Percentiles rank a stretch among this genome's conserved stretches.
These are phyloP conservation scores for Cebus imitator DNA, from an alignment of 2,113 vertebrate genomes.

Conservation along the genomic window DNA sequence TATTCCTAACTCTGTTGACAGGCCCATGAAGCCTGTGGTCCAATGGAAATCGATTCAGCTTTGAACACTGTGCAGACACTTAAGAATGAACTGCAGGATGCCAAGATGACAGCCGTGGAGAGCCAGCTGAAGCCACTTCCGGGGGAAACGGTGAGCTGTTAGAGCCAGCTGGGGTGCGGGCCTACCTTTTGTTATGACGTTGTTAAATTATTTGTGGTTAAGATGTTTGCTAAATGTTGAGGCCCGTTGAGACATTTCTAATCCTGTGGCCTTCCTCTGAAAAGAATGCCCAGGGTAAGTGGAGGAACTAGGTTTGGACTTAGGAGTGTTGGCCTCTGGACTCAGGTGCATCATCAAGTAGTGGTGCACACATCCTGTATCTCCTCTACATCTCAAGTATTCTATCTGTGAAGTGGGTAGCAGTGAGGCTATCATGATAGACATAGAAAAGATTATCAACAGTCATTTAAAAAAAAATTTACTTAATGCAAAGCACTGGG, in stretches of 20 bases:
- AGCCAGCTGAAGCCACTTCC: constrained; percentile 96
- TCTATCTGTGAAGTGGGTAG: neutral
- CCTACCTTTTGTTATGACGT: neutral
- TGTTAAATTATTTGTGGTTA: neutral
- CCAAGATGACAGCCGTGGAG: constrained; percentile 94
- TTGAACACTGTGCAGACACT: constrained; percentile 95
- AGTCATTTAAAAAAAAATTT: neutral
- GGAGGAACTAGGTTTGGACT: neutral
- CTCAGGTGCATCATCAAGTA: neutral
- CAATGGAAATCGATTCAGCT: constrained; percentile 98
- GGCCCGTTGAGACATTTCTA: neutral
- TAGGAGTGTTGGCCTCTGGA: neutral
- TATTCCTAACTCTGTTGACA: constrained; percentile 62
- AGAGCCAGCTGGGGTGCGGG: accelerated
- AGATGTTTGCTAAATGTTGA: neutral
- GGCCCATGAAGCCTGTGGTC: constrained; percentile 98
- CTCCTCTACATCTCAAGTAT: neutral
- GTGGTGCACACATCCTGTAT: neutral
- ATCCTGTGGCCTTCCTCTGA: neutral
- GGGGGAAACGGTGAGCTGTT: constrained; percentile 91
- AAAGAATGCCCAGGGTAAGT: neutral
- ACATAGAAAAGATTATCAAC: neutral
- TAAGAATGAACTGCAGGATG: constrained; percentile 95
- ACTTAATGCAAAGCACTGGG: neutral
- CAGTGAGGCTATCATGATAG: neutral